These are phyloP conservation scores for Oreochromis tanganicae DNA, from an alignment of 2,113 vertebrate genomes.

Conservation along the genomic window DNA sequence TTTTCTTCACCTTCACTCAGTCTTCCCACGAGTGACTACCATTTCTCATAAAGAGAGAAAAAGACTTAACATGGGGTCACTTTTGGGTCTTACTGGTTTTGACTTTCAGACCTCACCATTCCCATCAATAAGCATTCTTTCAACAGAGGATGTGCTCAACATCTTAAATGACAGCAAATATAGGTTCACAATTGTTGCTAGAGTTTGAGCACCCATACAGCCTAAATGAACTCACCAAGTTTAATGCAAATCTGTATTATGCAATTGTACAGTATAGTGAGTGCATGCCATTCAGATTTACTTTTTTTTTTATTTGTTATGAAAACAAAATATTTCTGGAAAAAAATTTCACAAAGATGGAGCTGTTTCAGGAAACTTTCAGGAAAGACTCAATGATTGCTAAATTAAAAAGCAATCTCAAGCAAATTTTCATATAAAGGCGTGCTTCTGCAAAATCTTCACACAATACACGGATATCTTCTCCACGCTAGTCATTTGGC, in stretches of 20 bases:
- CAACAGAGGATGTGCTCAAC: neutral
- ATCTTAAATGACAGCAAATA: neutral
- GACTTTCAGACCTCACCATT: slow-evolving; percentile 7
- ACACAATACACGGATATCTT: neutral
- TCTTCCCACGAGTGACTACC: neutral
- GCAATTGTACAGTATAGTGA: neutral
- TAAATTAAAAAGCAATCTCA: neutral
- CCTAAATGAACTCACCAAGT: neutral
- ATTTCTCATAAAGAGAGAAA: neutral
- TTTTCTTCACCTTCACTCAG: neutral
- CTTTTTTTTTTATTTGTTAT: neutral
- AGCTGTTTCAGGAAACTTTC: neutral
- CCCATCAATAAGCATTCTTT: neutral
- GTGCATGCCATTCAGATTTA: neutral
- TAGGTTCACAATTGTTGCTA: neutral
- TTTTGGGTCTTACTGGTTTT: neutral
- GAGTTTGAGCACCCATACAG: neutral
- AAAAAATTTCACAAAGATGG: neutral
- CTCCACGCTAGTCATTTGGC: neutral
- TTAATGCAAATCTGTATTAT: slow-evolving; percentile 8
- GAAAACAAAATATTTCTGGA: neutral
- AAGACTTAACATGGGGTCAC: neutral
- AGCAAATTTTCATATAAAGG: neutral
- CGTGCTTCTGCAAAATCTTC: neutral
- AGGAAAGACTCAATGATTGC: neutral